Conservation (phyloP, 2,113 vertebrate species). For the Ammodytes marinus region DNA sequence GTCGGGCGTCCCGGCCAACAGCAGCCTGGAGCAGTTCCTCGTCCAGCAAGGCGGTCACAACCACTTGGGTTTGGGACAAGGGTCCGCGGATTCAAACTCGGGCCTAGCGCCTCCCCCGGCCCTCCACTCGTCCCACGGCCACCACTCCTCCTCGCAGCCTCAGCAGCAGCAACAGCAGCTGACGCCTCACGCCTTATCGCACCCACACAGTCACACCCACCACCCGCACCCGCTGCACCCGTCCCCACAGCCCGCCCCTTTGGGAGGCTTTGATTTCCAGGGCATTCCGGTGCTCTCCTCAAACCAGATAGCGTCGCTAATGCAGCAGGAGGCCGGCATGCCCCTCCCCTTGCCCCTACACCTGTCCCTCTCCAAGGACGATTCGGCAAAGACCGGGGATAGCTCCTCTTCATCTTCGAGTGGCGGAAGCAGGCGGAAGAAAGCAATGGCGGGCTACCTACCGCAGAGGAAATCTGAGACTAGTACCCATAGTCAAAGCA, state of each 20-base stretch:
- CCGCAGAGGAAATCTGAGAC: slow-evolving; percentile 85
- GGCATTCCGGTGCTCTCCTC: slow-evolving; percentile 87
- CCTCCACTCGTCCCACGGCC: slow-evolving; percentile 85
- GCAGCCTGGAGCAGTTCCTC: slow-evolving; percentile 87
- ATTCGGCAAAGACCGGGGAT: slow-evolving; percentile 75
- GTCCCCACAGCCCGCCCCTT: slow-evolving; percentile 82
- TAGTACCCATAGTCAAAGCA: slow-evolving; percentile 61
- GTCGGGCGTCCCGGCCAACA: slow-evolving; percentile 85
- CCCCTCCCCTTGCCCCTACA: slow-evolving; percentile 85
- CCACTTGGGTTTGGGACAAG: slow-evolving; percentile 82
- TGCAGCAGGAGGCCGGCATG: slow-evolving; percentile 86
- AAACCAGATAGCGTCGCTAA: slow-evolving; percentile 86
- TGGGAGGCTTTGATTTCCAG: slow-evolving; percentile 87
- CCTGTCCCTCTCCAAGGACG: slow-evolving; percentile 85
- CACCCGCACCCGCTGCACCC: slow-evolving; percentile 86
- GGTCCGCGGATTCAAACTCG: slow-evolving; percentile 78
- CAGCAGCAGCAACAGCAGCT: slow-evolving; percentile 86
- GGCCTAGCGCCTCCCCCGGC: slow-evolving; percentile 83
- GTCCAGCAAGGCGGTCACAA: slow-evolving; percentile 87
- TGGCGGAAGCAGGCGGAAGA: slow-evolving; percentile 86
- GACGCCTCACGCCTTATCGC: slow-evolving; percentile 84
- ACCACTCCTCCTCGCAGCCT: slow-evolving; percentile 77
- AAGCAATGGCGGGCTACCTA: slow-evolving; percentile 87
- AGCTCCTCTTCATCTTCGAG: slow-evolving; percentile 71
- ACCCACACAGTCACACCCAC: slow-evolving; percentile 85